Evolutionary conservation across 1,140 invertebrate species (phyloP), one percentile per base, ranked within the genome.

Genomic region (Drosophila mojavensis): DNA sequence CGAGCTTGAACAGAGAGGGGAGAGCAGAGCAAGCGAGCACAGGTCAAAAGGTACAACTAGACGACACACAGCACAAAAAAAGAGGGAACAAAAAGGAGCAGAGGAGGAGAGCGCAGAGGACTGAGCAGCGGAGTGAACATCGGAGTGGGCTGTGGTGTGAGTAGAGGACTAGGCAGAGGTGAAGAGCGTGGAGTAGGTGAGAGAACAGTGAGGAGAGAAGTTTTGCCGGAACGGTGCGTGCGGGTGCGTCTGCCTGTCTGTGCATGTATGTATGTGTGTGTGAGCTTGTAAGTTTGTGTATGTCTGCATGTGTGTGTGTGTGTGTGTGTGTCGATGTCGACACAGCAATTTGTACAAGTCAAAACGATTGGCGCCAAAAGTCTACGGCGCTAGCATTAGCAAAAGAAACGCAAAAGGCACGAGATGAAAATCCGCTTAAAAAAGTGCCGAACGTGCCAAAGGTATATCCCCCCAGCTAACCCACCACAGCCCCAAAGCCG

Each of bases 281-380:
- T 77, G 64, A 54, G 72, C 33, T 39, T 67, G 48, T 83, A 59
- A 60, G 79, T 75, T 55, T 75, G 62, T 63, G 55, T 68, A 63
- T 60, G 66, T 47, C 2, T 51, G 9, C 30, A 10, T 41, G 36
- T 70, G 36, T 73, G 53, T 67, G 60, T 58, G 67, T 77, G 64
- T 43, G 10, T 69, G 69, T 69, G 39, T 56, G 24, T 71, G 70
- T 72, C 59, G 69, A 53, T 67, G 71, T 84, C 82, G 85, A 80
- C 84, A 89, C 84, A 89, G 85, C 84, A 84, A 89, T 89, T 89
- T 89, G 80, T 89, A 79, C 85, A 89, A 89, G 84, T 89, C 84
- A 89, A 89, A 84, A 62, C 71, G 81, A 71, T 90, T 89, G 84
- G 84, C 84, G 84, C 84, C 84, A 81, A 81, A 90, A 90, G 84